phyloP scores from a whole-genome alignment of 1,140 invertebrate genomes.

The Cotesia typhae region DNA sequence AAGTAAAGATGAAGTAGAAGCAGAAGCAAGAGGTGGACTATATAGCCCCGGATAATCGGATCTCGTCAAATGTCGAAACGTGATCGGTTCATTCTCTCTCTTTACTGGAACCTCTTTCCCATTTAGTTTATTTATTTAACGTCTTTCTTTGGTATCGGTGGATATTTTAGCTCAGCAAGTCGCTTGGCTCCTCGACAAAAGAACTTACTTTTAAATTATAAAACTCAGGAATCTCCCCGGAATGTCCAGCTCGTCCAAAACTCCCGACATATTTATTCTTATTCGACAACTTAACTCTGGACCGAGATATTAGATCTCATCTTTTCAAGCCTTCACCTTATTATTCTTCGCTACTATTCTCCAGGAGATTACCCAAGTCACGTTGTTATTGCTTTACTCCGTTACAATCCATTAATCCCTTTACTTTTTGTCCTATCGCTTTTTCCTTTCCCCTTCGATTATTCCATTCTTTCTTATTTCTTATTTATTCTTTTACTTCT shows the following conservation, averaged over 20 bases:
- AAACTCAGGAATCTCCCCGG: constrained; percentile 29
- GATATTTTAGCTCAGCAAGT: neutral
- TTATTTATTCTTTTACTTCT: no score
- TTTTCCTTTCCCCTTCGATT: no score
- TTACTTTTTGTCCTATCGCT: neutral
- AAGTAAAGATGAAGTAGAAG: no score
- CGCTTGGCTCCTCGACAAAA: neutral
- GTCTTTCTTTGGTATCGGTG: neutral
- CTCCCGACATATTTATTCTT: constrained; percentile 36
- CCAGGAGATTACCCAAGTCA: constrained; percentile 32
- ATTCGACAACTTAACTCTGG: constrained; percentile 26
- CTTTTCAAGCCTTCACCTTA: constrained; percentile 15
- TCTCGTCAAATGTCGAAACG: constrained; percentile 23
- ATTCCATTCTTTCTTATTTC: no score
- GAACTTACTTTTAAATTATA: constrained; percentile 22
- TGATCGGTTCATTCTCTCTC: constrained; percentile 21
- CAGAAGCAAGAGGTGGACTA: neutral
- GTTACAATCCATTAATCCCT: constrained; percentile 28
- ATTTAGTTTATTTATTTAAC: constrained; percentile 9
- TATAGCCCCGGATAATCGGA: constrained; percentile 2
- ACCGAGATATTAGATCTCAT: constrained; percentile 37
- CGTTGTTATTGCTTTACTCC: constrained; percentile 36
- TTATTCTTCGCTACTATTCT: no score
- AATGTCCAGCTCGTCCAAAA: constrained; percentile 35
- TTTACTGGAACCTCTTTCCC: neutral